Percentiles rank a stretch among this genome's conserved stretches.
Evolutionary conservation across 1,140 invertebrate species (phyloP).

Genomic region (Hormaphis cornu): DNA sequence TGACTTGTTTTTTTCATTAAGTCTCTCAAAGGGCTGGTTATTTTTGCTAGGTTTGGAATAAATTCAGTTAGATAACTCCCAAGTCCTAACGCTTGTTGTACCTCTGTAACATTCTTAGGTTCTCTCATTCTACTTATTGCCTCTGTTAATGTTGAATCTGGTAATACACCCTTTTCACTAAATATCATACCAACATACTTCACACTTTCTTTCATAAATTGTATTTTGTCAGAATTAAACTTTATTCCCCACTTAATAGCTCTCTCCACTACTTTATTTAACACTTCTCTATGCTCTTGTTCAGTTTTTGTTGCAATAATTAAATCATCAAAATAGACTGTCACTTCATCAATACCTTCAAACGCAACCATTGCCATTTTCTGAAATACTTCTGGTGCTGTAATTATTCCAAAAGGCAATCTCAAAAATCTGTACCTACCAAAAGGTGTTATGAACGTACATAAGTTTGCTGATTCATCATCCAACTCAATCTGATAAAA

Average conservation of each 20-base stretch:
- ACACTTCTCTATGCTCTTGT: slow-evolving; percentile 39
- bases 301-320: slow-evolving; percentile 37
- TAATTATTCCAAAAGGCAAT: slow-evolving; percentile 37
- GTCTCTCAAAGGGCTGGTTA: slow-evolving; percentile 41
- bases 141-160: slow-evolving; percentile 40
- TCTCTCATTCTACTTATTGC: slow-evolving; percentile 40
- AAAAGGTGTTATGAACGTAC: not conserved
- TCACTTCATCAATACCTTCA: not conserved
- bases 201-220: slow-evolving; percentile 37
- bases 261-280: slow-evolving; percentile 40
- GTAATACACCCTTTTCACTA: slow-evolving; percentile 38
- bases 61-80: slow-evolving; percentile 41
- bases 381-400: not conserved
- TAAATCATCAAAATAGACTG: slow-evolving; percentile 3
- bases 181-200: slow-evolving; percentile 40
- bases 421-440: not conserved
- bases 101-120: slow-evolving; percentile 40
- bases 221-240: slow-evolving; percentile 40
- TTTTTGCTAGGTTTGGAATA: slow-evolving; percentile 42
- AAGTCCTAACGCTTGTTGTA: slow-evolving; percentile 42
- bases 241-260: slow-evolving; percentile 37
- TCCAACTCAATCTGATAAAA: slow-evolving; percentile 38
- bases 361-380: not conserved
- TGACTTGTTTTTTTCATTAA: slow-evolving; percentile 42
- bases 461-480: not conserved